Conservation (phyloP, 2,797 vertebrate genomes). For the Hippoglossus hippoglossus region DNA sequence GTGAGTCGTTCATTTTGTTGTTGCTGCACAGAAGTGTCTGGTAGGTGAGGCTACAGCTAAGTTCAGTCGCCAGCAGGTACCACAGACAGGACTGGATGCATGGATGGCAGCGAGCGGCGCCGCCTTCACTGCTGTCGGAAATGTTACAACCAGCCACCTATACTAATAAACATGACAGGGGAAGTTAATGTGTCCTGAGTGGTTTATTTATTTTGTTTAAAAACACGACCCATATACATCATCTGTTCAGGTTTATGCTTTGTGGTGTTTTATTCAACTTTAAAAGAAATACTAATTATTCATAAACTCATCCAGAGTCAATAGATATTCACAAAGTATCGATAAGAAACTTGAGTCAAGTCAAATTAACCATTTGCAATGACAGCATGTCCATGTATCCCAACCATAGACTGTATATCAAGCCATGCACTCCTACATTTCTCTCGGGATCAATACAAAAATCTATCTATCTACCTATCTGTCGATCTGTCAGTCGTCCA, state of each 20-base stretch:
- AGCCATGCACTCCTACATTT: no score
- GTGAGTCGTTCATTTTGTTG: slow-evolving; percentile 68
- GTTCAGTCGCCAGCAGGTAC: slow-evolving; percentile 81
- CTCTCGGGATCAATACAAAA: no score
- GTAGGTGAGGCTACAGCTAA: slow-evolving; percentile 79
- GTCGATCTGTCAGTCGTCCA: no score
- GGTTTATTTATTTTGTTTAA: no score
- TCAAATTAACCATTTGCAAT: not conserved
- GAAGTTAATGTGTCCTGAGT: not conserved
- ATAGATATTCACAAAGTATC: no score
- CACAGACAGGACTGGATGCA: slow-evolving; percentile 76
- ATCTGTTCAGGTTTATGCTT: no score
- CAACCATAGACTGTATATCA: no score
- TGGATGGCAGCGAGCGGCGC: slow-evolving; percentile 66
- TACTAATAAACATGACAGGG: not conserved
- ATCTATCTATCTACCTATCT: no score
- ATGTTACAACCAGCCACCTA: not conserved
- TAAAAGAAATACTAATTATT: no score
- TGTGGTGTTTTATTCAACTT: no score
- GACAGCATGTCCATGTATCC: not conserved
- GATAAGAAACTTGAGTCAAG: not conserved
- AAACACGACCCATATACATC: no score
- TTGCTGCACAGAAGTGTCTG: slow-evolving; percentile 68
- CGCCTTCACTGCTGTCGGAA: slow-evolving; percentile 60
- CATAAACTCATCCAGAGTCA: no score